Conservation (phyloP, 2,888 invertebrate genomes). For the Hyles lineata region DNA sequence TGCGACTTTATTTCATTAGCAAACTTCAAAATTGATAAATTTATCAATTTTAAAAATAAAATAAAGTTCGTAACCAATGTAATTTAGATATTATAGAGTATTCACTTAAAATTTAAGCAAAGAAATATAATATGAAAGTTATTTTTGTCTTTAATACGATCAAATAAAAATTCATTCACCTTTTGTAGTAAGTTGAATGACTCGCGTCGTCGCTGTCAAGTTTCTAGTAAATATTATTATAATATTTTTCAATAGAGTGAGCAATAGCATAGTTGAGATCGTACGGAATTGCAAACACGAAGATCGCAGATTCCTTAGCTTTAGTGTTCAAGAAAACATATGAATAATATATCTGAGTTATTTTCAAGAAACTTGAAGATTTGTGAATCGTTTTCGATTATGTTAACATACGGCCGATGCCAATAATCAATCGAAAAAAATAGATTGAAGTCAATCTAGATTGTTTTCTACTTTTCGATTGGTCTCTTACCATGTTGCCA, state of each 20-base stretch:
- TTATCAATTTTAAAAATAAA: not conserved
- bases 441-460: too few relatives aligned
- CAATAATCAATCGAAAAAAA: too few relatives aligned
- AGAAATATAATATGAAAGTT: not conserved
- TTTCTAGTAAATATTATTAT: not conserved
- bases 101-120: not conserved
- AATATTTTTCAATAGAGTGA: not conserved
- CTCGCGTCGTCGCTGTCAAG: not conserved
- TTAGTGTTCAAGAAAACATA: too few relatives aligned
- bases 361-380: too few relatives aligned
- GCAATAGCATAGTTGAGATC: not conserved
- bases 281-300: too few relatives aligned
- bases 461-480: too few relatives aligned
- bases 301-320: too few relatives aligned
- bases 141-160: not conserved
- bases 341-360: too few relatives aligned
- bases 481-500: too few relatives aligned
- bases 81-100: not conserved
- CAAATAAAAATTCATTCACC: not conserved
- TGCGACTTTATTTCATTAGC: not conserved
- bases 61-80: not conserved
- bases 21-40: not conserved
- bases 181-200: conserved; percentile 9
- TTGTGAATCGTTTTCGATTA: too few relatives aligned
- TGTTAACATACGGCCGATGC: too few relatives aligned